Evolutionary conservation across 2,113 vertebrate species (phyloP), one percentile per base, ranked within the genome.

Genomic region (Menidia beryllina): DNA sequence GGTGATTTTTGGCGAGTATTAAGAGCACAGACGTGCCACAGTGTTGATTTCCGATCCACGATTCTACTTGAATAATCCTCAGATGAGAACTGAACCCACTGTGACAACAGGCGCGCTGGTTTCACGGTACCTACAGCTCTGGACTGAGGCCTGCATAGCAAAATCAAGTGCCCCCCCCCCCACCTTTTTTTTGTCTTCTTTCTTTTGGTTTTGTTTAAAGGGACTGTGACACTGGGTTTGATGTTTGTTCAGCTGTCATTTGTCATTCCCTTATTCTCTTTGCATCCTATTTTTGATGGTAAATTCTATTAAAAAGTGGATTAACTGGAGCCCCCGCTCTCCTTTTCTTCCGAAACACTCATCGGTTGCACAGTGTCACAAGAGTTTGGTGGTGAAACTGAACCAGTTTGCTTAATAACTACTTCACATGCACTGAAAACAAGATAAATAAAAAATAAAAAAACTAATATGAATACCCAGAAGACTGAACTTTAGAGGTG

Each of bases 281-380:
- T n/a, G n/a, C n/a, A n/a, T n/a, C n/a, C 21, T 73, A 10, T 82
- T 67, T 82, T 79, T 69, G 78, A 79, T 75, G 73, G 65, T 87
- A 75, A 79, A 47, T 82, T 80, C 77, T 79, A 91, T 86, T 84
- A 88, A 90, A n/a, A 87, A 78, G 67, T 65, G 45, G 79, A 89
- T 85, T 82, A 81, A 88, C 67, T 75, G 38, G 75, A 26, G 36
- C 39, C n/a, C 27, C 51, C 67, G n/a, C n/a, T 61, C 34, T 36
- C 38, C 8, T 54, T 75, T 27, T 43, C 43, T 1, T 38, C 34
- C 17, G n/a, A n/a, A n/a, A n/a, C n/a, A n/a, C n/a, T 34, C 7
- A 34, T 34, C 30, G 10, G 30, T 34, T 34, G 1, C 1, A 34
- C 10, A 10, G 30, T 34, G 30, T 34, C 30, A 34, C 30, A 34